Conservation (phyloP, 2,113 vertebrate genomes). For the Nymphicus hollandicus region DNA sequence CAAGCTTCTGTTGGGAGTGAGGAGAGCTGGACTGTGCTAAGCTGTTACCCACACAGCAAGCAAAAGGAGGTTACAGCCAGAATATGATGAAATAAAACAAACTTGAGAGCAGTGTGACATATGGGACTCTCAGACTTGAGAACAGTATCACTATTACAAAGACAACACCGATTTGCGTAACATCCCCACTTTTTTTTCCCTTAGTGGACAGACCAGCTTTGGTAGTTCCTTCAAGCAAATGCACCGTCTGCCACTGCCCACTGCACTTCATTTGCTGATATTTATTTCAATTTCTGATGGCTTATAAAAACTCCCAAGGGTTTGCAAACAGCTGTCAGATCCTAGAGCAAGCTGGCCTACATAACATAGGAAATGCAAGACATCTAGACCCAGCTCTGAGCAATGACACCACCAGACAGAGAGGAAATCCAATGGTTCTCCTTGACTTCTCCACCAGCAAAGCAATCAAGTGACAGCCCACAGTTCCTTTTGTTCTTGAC, state of each 20-base stretch:
- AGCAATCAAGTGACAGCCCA: neutral
- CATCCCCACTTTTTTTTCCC: neutral
- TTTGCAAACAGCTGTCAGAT: neutral
- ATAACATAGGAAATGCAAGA: rapidly evolving
- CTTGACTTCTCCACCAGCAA: neutral
- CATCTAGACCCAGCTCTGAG: neutral
- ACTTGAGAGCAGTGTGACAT: neutral
- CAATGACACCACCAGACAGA: neutral
- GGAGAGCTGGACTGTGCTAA: neutral
- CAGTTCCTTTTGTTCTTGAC: neutral
- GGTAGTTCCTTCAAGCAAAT: neutral
- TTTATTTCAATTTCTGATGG: neutral
- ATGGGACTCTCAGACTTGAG: neutral
- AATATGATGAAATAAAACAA: neutral
- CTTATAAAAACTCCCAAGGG: neutral
- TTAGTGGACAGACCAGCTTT: neutral
- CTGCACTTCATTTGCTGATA: neutral
- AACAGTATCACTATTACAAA: neutral
- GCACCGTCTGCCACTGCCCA: neutral
- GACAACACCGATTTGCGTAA: neutral
- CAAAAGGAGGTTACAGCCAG: neutral
- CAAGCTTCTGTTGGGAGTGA: neutral
- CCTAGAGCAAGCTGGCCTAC: neutral
- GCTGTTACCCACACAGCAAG: neutral
- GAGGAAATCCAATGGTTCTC: neutral